phyloP scores from a whole-genome alignment of 2,888 invertebrate species.

The Idaea dimidiata region DNA sequence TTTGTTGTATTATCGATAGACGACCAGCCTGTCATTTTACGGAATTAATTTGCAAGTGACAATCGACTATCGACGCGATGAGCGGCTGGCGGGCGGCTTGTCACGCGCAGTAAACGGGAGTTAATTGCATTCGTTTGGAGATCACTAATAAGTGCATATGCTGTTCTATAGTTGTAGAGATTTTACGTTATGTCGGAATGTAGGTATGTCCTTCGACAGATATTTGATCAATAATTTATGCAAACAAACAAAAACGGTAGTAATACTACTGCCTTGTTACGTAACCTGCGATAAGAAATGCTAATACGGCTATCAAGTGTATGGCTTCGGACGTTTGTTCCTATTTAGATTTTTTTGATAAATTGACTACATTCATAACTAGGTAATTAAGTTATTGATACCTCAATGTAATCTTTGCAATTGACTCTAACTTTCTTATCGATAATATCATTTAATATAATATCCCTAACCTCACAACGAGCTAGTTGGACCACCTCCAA shows the following conservation, averaged over 20 bases:
- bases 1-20: background rate
- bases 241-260: background rate
- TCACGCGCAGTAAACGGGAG: background rate
- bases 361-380: background rate
- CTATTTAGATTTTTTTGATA: too few species aligned
- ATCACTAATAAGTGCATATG: background rate
- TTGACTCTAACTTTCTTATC: too few species aligned
- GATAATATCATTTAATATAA: too few species aligned
- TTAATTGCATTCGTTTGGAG: background rate
- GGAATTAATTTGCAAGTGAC: background rate
- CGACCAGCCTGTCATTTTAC: background rate
- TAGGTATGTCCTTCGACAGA: background rate
- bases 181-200: background rate
- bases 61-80: background rate
- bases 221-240: background rate
- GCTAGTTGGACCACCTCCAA: conserved; percentile 2
- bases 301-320: too few species aligned
- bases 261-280: too few species aligned
- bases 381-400: background rate
- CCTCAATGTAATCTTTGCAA: background rate
- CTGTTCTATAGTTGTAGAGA: background rate
- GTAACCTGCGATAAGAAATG: too few species aligned
- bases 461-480: background rate
- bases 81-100: background rate
- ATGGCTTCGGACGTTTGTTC: too few species aligned